These are phyloP conservation scores for Hirtodrosophila trivittata DNA, from an alignment of 2,888 invertebrate species.

Conservation along the genomic window DNA sequence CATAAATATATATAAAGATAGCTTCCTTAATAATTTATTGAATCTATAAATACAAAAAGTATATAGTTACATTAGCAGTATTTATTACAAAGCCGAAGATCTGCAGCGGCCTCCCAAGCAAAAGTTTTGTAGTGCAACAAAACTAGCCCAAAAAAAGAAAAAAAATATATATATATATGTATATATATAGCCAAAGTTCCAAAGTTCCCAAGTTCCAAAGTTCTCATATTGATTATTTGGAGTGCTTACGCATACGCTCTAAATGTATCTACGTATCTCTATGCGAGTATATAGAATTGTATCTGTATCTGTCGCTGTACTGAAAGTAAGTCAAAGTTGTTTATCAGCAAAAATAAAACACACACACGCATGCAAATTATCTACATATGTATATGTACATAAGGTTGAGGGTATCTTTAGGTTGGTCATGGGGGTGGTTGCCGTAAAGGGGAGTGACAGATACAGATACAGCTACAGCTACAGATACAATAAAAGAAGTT, in stretches of 20 bases:
- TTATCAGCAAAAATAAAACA: slow-evolving; percentile 44
- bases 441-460: not conserved
- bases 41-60: too few species aligned
- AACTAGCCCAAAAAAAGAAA: not conserved
- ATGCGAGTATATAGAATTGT: slow-evolving; percentile 44
- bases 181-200: too few species aligned
- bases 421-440: not conserved
- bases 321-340: slow-evolving; percentile 52
- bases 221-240: slow-evolving; percentile 74
- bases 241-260: slow-evolving; percentile 69
- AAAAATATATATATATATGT: too few species aligned
- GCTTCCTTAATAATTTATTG: too few species aligned
- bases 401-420: not conserved
- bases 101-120: too few species aligned
- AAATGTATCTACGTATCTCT: slow-evolving; percentile 24
- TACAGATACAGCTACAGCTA: slow-evolving; percentile 16
- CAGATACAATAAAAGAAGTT: slow-evolving; percentile 21
- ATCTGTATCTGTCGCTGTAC: slow-evolving; percentile 30
- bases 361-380: slow-evolving; percentile 23
- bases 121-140: not conserved
- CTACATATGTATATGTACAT: slow-evolving; percentile 20
- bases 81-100: too few species aligned
- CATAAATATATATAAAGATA: too few species aligned
- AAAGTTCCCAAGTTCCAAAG: slow-evolving; percentile 63
- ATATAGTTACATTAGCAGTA: too few species aligned